These are phyloP conservation scores for Dipodomys ordii DNA, from an alignment of 2,113 vertebrate genomes.

Conservation along the genomic window DNA sequence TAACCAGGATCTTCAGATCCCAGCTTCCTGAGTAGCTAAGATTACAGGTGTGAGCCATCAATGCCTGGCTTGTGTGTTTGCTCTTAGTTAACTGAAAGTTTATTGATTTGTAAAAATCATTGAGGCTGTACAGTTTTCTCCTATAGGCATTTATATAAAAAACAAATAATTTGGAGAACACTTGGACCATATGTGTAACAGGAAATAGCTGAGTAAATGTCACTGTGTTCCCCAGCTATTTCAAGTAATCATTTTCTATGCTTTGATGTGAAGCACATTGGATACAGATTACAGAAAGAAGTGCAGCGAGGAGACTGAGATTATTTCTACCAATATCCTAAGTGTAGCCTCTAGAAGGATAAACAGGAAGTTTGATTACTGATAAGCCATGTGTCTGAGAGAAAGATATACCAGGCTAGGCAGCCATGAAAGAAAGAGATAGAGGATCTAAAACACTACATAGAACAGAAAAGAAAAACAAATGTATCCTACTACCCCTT, in stretches of 20 bases:
- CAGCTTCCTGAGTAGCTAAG: no score
- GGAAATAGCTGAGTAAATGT: background rate
- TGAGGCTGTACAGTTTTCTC: background rate
- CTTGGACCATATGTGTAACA: background rate
- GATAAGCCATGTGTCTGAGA: background rate
- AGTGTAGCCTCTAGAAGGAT: background rate
- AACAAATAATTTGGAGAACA: background rate
- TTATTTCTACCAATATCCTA: background rate
- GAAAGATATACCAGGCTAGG: background rate
- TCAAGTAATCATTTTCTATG: background rate
- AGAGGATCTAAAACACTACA: background rate
- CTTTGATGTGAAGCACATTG: background rate
- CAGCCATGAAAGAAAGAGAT: background rate
- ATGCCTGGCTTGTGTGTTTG: background rate
- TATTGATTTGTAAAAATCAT: background rate
- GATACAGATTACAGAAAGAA: background rate
- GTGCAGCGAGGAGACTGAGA: background rate
- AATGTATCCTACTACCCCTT: background rate
- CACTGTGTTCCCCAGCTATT: background rate
- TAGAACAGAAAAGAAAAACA: background rate
- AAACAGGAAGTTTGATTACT: background rate
- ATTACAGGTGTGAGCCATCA: no score
- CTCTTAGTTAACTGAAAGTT: background rate
- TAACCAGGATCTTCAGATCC: no score
- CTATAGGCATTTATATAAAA: background rate